Conservation (phyloP, 2,797 vertebrate species). For the Crenichthys baileyi region DNA sequence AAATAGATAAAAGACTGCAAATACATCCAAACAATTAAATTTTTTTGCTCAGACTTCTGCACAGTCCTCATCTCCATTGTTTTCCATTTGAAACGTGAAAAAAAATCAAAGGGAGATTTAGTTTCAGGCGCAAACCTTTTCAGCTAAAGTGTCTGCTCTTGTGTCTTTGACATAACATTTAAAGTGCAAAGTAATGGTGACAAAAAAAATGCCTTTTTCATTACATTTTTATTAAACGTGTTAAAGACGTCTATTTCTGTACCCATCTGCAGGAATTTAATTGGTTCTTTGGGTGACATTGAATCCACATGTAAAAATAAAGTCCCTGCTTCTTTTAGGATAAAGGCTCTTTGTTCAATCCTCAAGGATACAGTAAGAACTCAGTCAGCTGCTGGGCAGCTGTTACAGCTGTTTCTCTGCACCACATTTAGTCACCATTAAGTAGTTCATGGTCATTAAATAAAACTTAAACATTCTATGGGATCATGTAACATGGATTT, state of each 20-base stretch:
- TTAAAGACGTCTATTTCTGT: background rate
- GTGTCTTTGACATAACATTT: background rate
- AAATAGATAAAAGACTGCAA: background rate
- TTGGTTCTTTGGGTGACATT: background rate
- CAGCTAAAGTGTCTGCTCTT: background rate
- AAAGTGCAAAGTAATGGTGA: background rate
- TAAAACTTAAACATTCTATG: conserved; percentile 4
- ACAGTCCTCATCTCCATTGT: background rate
- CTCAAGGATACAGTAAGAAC: background rate
- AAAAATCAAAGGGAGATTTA: background rate
- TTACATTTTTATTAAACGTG: background rate
- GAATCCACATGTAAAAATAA: conserved; percentile 3
- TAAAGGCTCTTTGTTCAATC: conserved; percentile 11
- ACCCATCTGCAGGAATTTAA: background rate
- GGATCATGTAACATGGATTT: background rate
- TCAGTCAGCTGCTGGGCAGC: conserved; percentile 9
- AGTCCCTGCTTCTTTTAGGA: background rate
- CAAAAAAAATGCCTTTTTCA: background rate
- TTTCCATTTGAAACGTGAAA: background rate
- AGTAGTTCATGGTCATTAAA: conserved; percentile 16
- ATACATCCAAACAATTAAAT: background rate
- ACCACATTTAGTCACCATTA: background rate
- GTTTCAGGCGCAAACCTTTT: background rate
- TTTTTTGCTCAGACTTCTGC: background rate
- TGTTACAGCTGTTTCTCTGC: conserved; percentile 18